phyloP scores from a whole-genome alignment of 35 echinoderm and acorn worm species.

The Ophiothrix spiculata region DNA sequence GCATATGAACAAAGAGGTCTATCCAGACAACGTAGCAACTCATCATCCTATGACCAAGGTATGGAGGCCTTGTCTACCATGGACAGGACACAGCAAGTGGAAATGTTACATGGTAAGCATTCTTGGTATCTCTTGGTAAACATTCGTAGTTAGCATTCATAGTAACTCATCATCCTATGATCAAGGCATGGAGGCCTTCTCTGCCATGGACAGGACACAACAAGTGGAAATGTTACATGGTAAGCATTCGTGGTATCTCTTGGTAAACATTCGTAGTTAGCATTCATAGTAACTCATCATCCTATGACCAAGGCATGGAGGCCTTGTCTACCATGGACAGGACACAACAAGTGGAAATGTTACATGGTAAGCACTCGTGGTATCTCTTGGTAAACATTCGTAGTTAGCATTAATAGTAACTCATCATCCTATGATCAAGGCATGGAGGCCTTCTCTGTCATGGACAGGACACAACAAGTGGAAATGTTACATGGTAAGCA shows the following conservation, averaged over 20 bases:
- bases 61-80: constrained; percentile 80
- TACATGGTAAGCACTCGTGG: constrained; percentile 1
- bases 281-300: constrained; percentile 50
- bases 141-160: not conserved
- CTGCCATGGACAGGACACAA: constrained; percentile 71
- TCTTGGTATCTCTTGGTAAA: too few species aligned
- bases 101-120: constrained; percentile 69
- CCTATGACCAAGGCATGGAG: constrained; percentile 84
- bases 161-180: constrained; percentile 67
- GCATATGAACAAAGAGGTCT: constrained; percentile 84
- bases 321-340: constrained; percentile 75
- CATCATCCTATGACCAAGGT: constrained; percentile 79
- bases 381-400: not conserved
- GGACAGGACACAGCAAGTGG: constrained; percentile 82
- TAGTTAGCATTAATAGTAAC: constrained; percentile 14
- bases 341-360: constrained; percentile 52
- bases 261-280: too few species aligned
- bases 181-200: constrained; percentile 76
- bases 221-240: constrained; percentile 35
- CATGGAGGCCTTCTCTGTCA: constrained; percentile 70
- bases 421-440: constrained; percentile 74
- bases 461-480: constrained; percentile 76
- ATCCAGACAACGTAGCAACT: constrained; percentile 49
- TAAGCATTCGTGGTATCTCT: not conserved
- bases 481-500: constrained; percentile 15